Conservation (phyloP, 2,888 invertebrate genomes). For the Halictus quadricinctus region DNA sequence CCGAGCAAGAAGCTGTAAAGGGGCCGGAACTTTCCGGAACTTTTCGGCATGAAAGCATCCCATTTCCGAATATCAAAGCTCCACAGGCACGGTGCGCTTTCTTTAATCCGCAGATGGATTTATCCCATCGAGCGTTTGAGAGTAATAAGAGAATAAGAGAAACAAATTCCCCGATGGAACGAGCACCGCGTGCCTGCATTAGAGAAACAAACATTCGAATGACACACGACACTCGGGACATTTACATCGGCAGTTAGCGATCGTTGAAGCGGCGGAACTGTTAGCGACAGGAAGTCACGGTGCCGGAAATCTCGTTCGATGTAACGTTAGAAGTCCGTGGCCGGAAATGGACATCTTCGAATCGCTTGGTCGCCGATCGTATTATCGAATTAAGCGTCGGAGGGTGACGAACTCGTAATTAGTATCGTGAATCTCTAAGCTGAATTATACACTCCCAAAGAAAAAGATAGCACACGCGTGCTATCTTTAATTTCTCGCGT, state of each 20-base stretch:
- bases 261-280: conserved; percentile 32
- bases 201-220: neutral
- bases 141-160: neutral
- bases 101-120: neutral
- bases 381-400: neutral
- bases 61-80: too few species aligned
- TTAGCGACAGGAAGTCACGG: conserved; percentile 67
- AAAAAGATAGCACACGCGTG: too few species aligned
- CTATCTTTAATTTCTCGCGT: too few species aligned
- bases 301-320: conserved; percentile 69
- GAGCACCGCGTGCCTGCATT: neutral
- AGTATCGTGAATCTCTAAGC: too few species aligned
- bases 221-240: neutral
- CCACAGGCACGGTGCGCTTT: neutral
- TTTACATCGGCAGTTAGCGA: conserved; percentile 6
- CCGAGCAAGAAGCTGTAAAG: neutral
- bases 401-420: conserved; percentile 7
- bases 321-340: conserved; percentile 66
- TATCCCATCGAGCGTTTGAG: neutral
- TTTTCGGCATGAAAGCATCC: neutral
- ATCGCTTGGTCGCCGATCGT: conserved; percentile 24
- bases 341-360: conserved; percentile 63
- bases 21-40: neutral
- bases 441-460: too few species aligned
- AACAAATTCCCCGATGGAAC: neutral